Conservation (phyloP, 2,888 invertebrate genomes). For the Helicoverpa assulta region DNA sequence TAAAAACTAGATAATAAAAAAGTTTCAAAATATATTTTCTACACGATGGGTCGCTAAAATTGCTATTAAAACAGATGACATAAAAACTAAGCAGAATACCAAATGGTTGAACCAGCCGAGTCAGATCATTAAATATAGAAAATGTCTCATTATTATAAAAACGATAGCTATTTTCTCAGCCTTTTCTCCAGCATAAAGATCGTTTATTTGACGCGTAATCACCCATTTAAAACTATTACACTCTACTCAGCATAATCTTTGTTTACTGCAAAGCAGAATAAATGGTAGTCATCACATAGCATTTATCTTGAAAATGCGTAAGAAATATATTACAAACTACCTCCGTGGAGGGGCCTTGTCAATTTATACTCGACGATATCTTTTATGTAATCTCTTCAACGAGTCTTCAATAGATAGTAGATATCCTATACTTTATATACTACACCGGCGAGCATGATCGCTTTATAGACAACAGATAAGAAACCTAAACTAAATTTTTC, state of each 20-base stretch:
- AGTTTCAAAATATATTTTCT: too few species aligned
- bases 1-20: too few species aligned
- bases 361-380: slow-evolving; percentile 36
- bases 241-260: slow-evolving; percentile 16
- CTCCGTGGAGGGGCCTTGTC: slow-evolving; percentile 26
- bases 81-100: slow-evolving; percentile 10
- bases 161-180: slow-evolving; percentile 21
- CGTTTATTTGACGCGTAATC: slow-evolving; percentile 16
- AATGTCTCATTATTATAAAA: slow-evolving; percentile 11
- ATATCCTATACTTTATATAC: slow-evolving; percentile 25
- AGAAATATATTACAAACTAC: slow-evolving; percentile 18
- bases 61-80: neutral
- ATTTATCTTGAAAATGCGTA: slow-evolving; percentile 15
- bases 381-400: slow-evolving; percentile 34
- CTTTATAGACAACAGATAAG: slow-evolving; percentile 22
- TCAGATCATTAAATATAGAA: slow-evolving; percentile 8
- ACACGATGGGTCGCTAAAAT: neutral
- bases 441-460: slow-evolving; percentile 39
- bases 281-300: neutral
- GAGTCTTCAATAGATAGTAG: slow-evolving; percentile 39
- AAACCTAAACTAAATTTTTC: slow-evolving; percentile 11
- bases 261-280: neutral
- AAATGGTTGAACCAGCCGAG: neutral
- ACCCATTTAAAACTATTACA: slow-evolving; percentile 12
- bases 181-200: slow-evolving; percentile 3